Conservation (phyloP, 2,888 invertebrate genomes). For the Penaeus monodon region DNA sequence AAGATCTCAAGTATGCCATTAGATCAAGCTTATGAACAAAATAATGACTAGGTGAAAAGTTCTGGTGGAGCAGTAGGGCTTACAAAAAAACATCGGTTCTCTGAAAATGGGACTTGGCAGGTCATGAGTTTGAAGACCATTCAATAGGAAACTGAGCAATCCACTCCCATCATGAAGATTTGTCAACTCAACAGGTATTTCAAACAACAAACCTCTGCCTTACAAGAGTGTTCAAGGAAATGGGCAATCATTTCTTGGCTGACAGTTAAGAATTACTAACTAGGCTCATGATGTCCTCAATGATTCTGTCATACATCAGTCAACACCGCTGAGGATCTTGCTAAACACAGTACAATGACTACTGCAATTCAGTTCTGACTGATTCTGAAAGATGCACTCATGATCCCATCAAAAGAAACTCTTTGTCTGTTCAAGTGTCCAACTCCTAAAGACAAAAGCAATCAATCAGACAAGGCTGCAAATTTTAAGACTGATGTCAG, state of each 20-base stretch:
- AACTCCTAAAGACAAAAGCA: too few species aligned
- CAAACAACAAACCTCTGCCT: conserved; percentile 17
- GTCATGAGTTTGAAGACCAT: conserved; percentile 31
- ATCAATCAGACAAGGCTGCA: too few species aligned
- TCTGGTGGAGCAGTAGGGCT: conserved; percentile 16
- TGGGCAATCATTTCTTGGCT: conserved; percentile 31
- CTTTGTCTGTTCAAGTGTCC: background rate
- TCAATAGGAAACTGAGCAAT: background rate
- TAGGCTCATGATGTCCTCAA: conserved; percentile 11
- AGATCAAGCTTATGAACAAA: conserved; percentile 12
- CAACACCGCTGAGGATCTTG: conserved; percentile 18
- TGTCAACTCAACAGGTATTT: conserved; percentile 21
- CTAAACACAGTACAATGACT: conserved; percentile 26
- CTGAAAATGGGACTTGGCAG: conserved; percentile 3
- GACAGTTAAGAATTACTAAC: conserved; percentile 23
- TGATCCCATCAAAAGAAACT: conserved; percentile 33
- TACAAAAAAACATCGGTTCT: background rate
- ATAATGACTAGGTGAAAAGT: background rate
- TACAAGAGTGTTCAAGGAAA: conserved; percentile 2
- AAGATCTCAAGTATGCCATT: conserved; percentile 1
- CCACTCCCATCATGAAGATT: conserved; percentile 21
- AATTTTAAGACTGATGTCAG: too few species aligned
- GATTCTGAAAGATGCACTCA: conserved; percentile 22
- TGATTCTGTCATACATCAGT: conserved; percentile 32
- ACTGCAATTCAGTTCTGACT: conserved; percentile 25